Conservation (phyloP, 2,113 vertebrate genomes). For the Rhagologus leucostigma region DNA sequence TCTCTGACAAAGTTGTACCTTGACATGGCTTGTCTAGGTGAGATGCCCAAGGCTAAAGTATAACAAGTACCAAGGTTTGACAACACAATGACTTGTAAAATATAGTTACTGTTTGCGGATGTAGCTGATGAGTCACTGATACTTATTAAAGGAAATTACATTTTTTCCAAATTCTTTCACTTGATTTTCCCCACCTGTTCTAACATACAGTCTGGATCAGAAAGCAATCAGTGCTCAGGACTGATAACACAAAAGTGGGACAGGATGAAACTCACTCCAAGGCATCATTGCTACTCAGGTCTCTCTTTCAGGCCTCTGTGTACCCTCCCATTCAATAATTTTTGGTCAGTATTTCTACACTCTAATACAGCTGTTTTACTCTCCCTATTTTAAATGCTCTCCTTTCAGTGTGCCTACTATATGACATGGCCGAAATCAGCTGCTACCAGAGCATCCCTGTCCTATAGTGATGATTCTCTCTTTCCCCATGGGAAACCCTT, state of each 20-base stretch:
- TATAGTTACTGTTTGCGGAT: neutral
- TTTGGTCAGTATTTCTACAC: neutral
- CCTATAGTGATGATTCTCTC: neutral
- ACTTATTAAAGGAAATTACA: neutral
- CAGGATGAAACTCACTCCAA: neutral
- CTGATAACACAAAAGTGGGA: neutral
- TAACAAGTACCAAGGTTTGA: neutral
- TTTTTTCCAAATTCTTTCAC: neutral
- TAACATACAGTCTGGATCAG: neutral
- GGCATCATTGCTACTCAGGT: neutral
- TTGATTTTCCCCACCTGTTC: neutral
- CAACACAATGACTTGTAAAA: neutral
- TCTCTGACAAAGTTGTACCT: neutral
- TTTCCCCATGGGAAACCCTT: fast-evolving
- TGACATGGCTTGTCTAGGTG: neutral
- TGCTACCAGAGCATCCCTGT: neutral
- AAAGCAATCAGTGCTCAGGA: neutral
- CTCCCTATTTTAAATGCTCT: no score
- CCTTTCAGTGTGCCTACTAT: fast-evolving
- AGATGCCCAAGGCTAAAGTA: neutral
- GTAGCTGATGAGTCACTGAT: neutral
- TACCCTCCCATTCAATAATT: neutral
- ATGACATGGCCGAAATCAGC: neutral
- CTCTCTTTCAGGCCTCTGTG: neutral
- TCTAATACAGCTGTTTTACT: neutral